Evolutionary conservation across 2,113 vertebrate species (phyloP), one percentile per base, ranked within the genome.

Genomic region (Geococcyx californianus): DNA sequence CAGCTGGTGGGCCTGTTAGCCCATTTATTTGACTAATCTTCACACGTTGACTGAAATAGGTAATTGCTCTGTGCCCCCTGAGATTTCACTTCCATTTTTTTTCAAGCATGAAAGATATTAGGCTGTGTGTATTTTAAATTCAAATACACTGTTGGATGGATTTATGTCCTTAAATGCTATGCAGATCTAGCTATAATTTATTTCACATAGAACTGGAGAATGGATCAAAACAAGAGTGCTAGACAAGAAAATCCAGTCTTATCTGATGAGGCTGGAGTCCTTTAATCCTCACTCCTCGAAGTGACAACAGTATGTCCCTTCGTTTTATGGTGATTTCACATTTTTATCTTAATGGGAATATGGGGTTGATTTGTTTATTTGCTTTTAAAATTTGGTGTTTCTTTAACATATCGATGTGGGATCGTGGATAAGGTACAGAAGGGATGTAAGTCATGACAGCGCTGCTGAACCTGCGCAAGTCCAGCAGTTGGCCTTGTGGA

Each of bases 11-110:
- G 91, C 84, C 93, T 96, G 88, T 96, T 97, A 96, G 93, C 87
- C 95, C 85, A 92, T 95, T 97, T 94, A 94, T 93, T 97, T 95
- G 93, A 96, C 97, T 96, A 42, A 96, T 96, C 95, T 97, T 96
- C 88, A 90, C 96, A 95, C 88, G 10, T 89, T 96, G 93, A 93
- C 95, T 96, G 93, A 96, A 95, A 94, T 85, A 93, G 92, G 93
- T 97, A 96, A 96, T 97, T 96, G 87, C 93, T 95, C 70, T 89
- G 87, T 87, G 95, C 70, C 90, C 93, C 88, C 66, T 94, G 93
- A 96, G 96, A 97, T 93, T 95, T 96, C 8, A 3, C 24, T 83
- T 94, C 92, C 52, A 54, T 84, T 96, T 94, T 95, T 82, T 96
- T 95, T 90, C 82, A 79, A 73, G 72, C 81, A 28, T 86, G 88